Conservation (phyloP, 1,140 invertebrate genomes). For the Hylaeus volcanicus region DNA sequence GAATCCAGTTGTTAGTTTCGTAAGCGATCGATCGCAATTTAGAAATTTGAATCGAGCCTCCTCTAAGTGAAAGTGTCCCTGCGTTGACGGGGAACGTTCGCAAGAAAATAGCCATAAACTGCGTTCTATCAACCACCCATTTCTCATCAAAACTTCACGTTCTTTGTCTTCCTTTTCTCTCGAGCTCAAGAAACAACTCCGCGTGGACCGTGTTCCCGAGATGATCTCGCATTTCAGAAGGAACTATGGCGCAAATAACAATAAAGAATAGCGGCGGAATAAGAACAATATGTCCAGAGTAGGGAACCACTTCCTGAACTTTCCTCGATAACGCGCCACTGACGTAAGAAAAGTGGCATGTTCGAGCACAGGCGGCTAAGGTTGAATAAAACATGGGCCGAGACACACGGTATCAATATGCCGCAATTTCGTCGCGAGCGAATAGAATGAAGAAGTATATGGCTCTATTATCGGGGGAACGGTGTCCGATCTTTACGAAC, state of each 20-base stretch:
- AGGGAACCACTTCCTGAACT: not conserved
- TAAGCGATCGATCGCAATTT: not conserved
- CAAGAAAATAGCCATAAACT: not conserved
- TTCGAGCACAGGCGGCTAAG: not conserved
- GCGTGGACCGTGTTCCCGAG: too few species aligned
- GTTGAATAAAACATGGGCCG: slow-evolving; percentile 3
- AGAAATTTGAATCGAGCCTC: too few species aligned
- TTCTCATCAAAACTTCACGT: not conserved
- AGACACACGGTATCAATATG: not conserved
- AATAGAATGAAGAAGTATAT: not conserved
- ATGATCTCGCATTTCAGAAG: too few species aligned
- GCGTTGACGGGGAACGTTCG: not conserved
- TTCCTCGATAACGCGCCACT: not conserved
- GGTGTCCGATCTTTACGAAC: too few species aligned
- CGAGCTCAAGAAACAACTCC: not conserved
- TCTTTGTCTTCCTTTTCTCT: not conserved
- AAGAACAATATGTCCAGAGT: not conserved
- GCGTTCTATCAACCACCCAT: not conserved
- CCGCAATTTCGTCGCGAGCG: too few species aligned
- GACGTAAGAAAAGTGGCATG: too few species aligned
- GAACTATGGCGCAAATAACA: too few species aligned
- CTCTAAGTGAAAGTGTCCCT: too few species aligned
- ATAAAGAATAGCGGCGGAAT: not conserved
- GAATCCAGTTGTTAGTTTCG: not conserved
- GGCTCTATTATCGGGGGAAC: not conserved